Percentiles rank a stretch among this genome's conserved stretches.
phyloP scores from a whole-genome alignment of 2,113 vertebrate species.

The Melanerpes aurifrons region DNA sequence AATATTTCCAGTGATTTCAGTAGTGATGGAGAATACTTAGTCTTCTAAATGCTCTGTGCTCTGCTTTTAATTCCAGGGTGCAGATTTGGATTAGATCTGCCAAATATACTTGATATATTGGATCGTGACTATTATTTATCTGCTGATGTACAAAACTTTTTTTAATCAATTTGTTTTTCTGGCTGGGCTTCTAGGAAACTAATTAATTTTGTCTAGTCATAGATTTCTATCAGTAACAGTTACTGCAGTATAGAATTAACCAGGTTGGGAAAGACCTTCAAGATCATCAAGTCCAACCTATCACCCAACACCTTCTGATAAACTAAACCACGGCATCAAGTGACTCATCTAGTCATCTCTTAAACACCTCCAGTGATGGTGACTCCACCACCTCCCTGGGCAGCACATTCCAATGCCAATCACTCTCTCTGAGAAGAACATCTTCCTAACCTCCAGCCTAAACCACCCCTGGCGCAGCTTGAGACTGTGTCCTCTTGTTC shows the following conservation, averaged over 20 bases:
- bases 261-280: too few species aligned
- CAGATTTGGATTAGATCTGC: background rate
- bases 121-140: background rate
- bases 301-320: too few species aligned
- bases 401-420: too few species aligned
- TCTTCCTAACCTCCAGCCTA: too few species aligned
- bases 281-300: too few species aligned
- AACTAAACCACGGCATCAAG: too few species aligned
- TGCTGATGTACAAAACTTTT: background rate
- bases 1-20: background rate
- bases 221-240: background rate
- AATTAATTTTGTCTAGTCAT: background rate
- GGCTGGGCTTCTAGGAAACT: background rate
- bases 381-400: too few species aligned
- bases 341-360: too few species aligned
- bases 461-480: too few species aligned
- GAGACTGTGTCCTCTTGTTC: too few species aligned
- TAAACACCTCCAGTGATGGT: too few species aligned
- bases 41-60: background rate
- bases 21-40: background rate
- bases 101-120: background rate
- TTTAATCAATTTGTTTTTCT: background rate
- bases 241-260: background rate
- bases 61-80: background rate
- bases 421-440: too few species aligned